Conservation (phyloP, 2,888 invertebrate genomes). For the Coenonympha glycerion region DNA sequence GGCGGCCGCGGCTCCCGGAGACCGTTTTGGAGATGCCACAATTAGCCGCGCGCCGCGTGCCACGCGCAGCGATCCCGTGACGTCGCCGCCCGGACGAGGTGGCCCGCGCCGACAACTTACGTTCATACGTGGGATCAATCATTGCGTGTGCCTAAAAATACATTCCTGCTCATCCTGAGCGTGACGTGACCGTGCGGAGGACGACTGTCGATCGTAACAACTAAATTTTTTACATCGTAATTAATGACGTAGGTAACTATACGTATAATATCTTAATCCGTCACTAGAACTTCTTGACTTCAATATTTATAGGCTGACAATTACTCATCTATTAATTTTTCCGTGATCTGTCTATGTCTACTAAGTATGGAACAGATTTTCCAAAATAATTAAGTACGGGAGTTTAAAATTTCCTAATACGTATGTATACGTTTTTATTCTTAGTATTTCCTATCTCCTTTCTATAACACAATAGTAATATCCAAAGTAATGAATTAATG, state of each 20-base stretch:
- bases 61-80: constrained; percentile 64
- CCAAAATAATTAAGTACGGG: too few relatives aligned
- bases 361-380: too few relatives aligned
- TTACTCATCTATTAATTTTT: too few relatives aligned
- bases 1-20: constrained; percentile 47
- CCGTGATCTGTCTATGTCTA: too few relatives aligned
- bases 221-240: constrained; percentile 34
- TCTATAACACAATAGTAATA: too few relatives aligned
- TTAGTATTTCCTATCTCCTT: too few relatives aligned
- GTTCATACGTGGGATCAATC: constrained; percentile 65
- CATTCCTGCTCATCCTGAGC: constrained; percentile 45
- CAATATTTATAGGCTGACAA: too few relatives aligned
- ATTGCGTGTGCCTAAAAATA: constrained; percentile 60
- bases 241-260: constrained; percentile 33
- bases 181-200: constrained; percentile 45
- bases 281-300: too few relatives aligned
- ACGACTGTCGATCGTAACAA: constrained; percentile 22
- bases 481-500: too few relatives aligned
- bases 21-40: constrained; percentile 70
- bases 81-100: constrained; percentile 57
- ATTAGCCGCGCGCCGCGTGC: constrained; percentile 64
- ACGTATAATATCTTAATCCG: too few relatives aligned
- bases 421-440: too few relatives aligned
- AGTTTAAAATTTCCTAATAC: too few relatives aligned
- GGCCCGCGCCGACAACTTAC: constrained; percentile 56